Evolutionary conservation across 2,888 invertebrate genomes (phyloP), one percentile per base, ranked within the genome.

Genomic region (Xanthia icteritia): DNA sequence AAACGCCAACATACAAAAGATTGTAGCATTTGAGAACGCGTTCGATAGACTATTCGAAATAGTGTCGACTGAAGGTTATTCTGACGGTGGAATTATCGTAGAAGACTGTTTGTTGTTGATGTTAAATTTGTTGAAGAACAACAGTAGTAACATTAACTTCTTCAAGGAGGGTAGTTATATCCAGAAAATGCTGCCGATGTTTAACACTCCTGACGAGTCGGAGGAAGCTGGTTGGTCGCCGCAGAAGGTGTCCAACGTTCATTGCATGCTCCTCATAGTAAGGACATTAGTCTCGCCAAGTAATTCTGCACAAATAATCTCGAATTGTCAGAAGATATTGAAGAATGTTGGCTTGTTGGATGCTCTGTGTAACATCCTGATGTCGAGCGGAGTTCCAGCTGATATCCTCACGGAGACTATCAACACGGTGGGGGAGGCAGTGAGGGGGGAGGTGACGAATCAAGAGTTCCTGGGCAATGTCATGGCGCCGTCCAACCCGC

Each of bases 21-120:
- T 99, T 90, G 99, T 99, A 0, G 99, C 99, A 0, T 99, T 99
- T 94, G 99, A 99, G 94, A 99, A 99, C 95, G 99, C 99, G 0
- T 99, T 99, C 92, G 99, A 99, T 94, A 97, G 98, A 86, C 97
- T 99, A 48, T 98, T 99, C 88, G 99, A 99, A 93, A 99, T 99
- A 17, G 98, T 99, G 20, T 97, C 97, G 4, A 98, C 98, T 77
- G 99, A 99, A 94, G 99, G 99, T 6, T 98, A 98, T 89, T 98
- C 99, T 2, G 99, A 99, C 93, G 99, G 99, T 67, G 99, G 99
- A 82, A 99, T 99, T 74, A 99, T 99, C 0, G 99, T 99, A 0
- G 99, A 99, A 97, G 99, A 99, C 95, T 99, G 99, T 93, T 96
- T 99, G 5, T 96, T 99, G 63, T 97, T 99, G 5, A 98, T 99